These are phyloP conservation scores for Hemithea aestivaria DNA, from an alignment of 2,888 invertebrate genomes.

Conservation along the genomic window DNA sequence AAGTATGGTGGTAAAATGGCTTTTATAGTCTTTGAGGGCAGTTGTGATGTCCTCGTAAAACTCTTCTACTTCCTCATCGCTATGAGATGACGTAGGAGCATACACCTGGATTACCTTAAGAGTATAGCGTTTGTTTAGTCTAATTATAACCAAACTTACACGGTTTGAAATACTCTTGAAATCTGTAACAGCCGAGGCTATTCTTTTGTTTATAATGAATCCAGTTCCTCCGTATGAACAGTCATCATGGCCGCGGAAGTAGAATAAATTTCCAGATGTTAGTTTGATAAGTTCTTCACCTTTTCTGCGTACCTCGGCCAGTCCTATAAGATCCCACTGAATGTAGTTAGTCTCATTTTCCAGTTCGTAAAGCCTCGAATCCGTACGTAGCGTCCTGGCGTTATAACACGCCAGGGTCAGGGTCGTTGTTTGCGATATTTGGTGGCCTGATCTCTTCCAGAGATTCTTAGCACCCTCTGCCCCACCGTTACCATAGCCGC, in stretches of 20 bases:
- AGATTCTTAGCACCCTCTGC: too few relatives aligned
- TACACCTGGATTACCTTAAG: too few relatives aligned
- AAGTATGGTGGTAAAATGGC: too few relatives aligned
- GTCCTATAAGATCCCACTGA: slow-evolving; percentile 3
- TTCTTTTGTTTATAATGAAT: slow-evolving; percentile 2
- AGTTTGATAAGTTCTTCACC: neutral
- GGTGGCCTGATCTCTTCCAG: too few relatives aligned
- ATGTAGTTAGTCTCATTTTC: neutral
- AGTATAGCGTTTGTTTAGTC: neutral
- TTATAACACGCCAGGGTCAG: too few relatives aligned
- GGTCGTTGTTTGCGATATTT: too few relatives aligned
- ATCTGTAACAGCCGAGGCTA: neutral
- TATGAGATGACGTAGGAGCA: too few relatives aligned
- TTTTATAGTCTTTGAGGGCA: too few relatives aligned
- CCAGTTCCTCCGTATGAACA: slow-evolving; percentile 3
- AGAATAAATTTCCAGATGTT: too few relatives aligned
- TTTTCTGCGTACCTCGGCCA: slow-evolving; percentile 2
- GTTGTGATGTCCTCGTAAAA: too few relatives aligned
- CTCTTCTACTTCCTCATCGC: too few relatives aligned
- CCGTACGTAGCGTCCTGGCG: slow-evolving; percentile 7
- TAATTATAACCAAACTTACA: neutral
- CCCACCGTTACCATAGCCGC: too few relatives aligned
- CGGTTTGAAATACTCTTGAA: slow-evolving; percentile 3
- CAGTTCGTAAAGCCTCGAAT: neutral
- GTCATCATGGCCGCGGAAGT: neutral